These are phyloP conservation scores for Phengaris arion DNA, from an alignment of 2,888 invertebrate species.

Conservation along the genomic window DNA sequence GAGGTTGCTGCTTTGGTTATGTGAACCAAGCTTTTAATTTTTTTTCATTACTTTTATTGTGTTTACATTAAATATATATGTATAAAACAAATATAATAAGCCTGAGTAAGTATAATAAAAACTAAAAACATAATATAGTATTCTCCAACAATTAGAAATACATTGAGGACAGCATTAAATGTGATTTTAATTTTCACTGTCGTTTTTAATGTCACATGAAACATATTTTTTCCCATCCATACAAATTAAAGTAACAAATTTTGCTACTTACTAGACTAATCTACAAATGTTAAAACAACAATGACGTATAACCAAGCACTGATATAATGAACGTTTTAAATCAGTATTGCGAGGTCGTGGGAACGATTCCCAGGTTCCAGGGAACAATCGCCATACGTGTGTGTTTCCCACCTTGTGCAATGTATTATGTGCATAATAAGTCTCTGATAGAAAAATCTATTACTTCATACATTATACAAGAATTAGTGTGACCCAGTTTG, in stretches of 20 bases:
- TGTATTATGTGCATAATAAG: conserved; percentile 40
- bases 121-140: neutral
- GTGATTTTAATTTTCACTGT: neutral
- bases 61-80: too few species aligned
- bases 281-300: conserved; percentile 34
- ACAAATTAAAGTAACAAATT: neutral
- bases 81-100: too few species aligned
- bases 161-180: conserved; percentile 4
- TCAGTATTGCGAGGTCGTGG: conserved; percentile 52
- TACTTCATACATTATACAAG: conserved; percentile 32
- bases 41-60: too few species aligned
- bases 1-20: too few species aligned
- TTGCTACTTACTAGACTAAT: conserved; percentile 7
- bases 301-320: conserved; percentile 42
- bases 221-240: neutral
- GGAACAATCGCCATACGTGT: conserved; percentile 43
- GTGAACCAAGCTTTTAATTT: too few species aligned
- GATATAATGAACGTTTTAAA: conserved; percentile 41
- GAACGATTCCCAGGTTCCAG: conserved; percentile 51
- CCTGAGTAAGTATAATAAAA: too few species aligned
- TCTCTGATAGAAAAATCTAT: conserved; percentile 29
- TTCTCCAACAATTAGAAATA: neutral
- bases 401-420: conserved; percentile 44
- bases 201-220: neutral
- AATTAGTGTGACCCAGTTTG: conserved; percentile 27